Evolutionary conservation across 30 jellyfish, hydroid and myxozoan species (phyloP), one percentile per base, ranked within the genome.

Genomic region (Catostylus mosaicus): DNA sequence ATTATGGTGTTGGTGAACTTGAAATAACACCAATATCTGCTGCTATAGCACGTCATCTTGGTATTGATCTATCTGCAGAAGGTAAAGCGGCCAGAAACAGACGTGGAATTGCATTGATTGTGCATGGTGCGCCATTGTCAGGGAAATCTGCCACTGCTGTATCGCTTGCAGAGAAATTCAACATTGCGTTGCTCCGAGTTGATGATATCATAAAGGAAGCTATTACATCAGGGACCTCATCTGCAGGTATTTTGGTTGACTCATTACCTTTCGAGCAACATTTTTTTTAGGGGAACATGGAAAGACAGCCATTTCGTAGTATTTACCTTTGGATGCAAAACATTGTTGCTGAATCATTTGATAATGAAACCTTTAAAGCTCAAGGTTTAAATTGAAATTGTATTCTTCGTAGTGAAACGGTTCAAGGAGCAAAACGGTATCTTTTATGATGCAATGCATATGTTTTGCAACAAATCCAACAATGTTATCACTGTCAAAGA

Each of bases 11-110:
- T 65, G 99, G 99, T 61, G 97, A 95, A 46, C 88, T 95, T 60
- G 99, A 95, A 35, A 84, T 95, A 26, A 95, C 99, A 6, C 99
- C 99, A 30, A 97, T 89, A 19, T 84, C 99, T 1, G 97, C 99
- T 24, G 99, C 99, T 12, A 95, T 95, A 23, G 99, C 99, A 27
- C 63, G 97, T 5, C 91, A 95, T 31, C 97, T 95, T 36, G 99
- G 99, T 57, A 95, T 95, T 59, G 97, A 95, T 73, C 30, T 95
- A 45, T 75, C 97, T 14, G 84, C 91, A 2, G 99, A 95, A 56
- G 97, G 97, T n/a, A 95, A 83, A 56, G 98, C 98, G 12, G 97
- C 99, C 32, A 57, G 97, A 45, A 88, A 85, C 75, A 80, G 97
- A 31, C 95, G 97, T 40, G 97, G 99, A 34, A 84, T 95, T 50